phyloP scores from a whole-genome alignment of 2,113 vertebrate species.

The Donacobius atricapilla region DNA sequence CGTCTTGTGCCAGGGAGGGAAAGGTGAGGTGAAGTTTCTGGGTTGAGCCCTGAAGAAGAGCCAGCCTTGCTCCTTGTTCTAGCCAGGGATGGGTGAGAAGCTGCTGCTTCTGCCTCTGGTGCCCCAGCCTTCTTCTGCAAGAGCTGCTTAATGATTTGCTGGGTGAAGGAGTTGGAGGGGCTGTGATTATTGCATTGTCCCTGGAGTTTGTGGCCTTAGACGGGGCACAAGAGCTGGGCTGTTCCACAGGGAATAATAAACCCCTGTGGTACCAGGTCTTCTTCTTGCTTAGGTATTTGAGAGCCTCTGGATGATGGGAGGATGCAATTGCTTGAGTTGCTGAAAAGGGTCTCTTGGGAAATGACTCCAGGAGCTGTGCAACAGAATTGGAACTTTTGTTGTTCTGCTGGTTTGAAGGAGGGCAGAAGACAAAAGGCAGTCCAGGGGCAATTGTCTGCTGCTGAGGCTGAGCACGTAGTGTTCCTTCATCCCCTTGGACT shows the following conservation, averaged over 20 bases:
- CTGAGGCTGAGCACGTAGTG: fast-evolving
- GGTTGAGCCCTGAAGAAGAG: neutral
- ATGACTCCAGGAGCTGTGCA: neutral
- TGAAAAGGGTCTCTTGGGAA: neutral
- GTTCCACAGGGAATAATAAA: neutral
- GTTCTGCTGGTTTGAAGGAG: neutral
- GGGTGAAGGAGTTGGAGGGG: neutral
- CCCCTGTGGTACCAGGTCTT: neutral
- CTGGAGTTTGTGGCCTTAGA: fast-evolving
- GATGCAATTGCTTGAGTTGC: neutral
- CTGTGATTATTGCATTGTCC: neutral
- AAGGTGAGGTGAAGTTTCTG: neutral
- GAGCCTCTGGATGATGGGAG: neutral
- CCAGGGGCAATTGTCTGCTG: neutral
- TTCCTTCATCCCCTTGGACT: neutral
- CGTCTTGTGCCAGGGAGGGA: neutral
- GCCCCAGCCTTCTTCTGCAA: neutral
- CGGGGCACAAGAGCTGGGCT: neutral
- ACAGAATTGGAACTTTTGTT: neutral
- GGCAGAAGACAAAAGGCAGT: neutral
- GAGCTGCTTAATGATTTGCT: too few species aligned
- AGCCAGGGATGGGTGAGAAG: neutral
- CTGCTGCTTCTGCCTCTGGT: neutral
- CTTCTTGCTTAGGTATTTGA: neutral
- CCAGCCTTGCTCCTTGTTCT: neutral